Evolutionary conservation across 2,113 vertebrate genomes (phyloP), one percentile per base, ranked within the genome.

Genomic region (Pogona vitticeps): DNA sequence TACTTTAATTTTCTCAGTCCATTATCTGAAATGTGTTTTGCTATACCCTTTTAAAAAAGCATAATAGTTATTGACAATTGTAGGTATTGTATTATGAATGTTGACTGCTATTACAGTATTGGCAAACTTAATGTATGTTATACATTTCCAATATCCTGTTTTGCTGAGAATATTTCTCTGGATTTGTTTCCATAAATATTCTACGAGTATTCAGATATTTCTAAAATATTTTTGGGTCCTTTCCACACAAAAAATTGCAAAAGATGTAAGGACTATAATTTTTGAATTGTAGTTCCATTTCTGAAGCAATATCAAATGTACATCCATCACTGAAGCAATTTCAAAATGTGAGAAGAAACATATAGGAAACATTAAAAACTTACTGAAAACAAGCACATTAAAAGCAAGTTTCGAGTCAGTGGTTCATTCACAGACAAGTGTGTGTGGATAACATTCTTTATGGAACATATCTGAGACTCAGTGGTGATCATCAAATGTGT

Each of bases 191-290:
- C 20, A 8, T 84, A 75, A 26, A 58, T 2, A 28, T 23, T 36
- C 79, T 83, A n/a, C n/a, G n/a, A n/a, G n/a, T n/a, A 76, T 40
- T 81, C 23, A 18, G 68, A 79, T 65, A 13, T 81, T 42, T 79
- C 52, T 17, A 87, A 36, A 23, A 85, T 52, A 18, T 70, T 1
- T 88, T 87, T 78, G 38, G 52, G 18, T 85, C 70, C 40, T 15
- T 86, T 38, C 77, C 65, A 46, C 90, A 67, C 13, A 89, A 86
- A 90, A n/a, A n/a, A n/a, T n/a, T n/a, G n/a, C 0, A 83, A 46
- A 0, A 2, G 8, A 2, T 20, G n/a, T 67, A 88, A 85, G 15
- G 83, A 77, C 15, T 2, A 1, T 20, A 72, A 68, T 63, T 61
- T 72, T 72, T 4, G 36, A 28, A 82, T 38, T 56, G 0, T 78